A percentile compares a stretch with the other conserved stretches of the same genome.
Conservation (phyloP, 1,140 invertebrate genomes). For the Scaptomyza graminum region DNA sequence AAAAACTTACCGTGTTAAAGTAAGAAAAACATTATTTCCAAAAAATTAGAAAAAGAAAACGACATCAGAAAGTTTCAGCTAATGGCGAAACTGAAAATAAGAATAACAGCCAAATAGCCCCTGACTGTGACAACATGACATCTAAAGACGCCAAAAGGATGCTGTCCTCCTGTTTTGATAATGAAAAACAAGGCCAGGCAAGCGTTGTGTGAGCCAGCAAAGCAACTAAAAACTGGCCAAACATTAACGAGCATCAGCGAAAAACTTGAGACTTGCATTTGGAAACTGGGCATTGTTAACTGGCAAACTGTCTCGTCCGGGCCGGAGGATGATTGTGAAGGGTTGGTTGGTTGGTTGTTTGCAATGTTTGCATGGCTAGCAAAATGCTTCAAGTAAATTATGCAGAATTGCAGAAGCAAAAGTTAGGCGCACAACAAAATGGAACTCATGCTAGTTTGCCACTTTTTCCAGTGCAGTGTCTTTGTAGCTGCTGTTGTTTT, state of each 20-base stretch:
- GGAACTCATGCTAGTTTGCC: conserved; percentile 57
- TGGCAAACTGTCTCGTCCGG: conserved; percentile 24
- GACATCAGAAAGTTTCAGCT: conserved; percentile 32
- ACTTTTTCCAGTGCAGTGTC: conserved; percentile 41
- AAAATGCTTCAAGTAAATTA: conserved; percentile 76
- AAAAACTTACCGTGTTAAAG: conserved; percentile 48
- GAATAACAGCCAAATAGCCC: conserved; percentile 37
- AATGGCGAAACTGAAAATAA: conserved; percentile 67
- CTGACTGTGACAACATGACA: conserved; percentile 27
- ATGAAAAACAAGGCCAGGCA: conserved; percentile 41
- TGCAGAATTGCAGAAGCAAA: conserved; percentile 68
- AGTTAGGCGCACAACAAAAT: conserved; percentile 76
- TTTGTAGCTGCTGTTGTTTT: conserved; percentile 52
- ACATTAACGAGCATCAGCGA: conserved; percentile 79
- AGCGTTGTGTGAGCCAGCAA: background rate
- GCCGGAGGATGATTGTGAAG: background rate
- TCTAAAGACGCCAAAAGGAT: conserved; percentile 45
- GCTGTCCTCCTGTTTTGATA: conserved; percentile 51
- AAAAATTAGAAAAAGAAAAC: conserved; percentile 28
- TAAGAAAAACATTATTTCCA: conserved; percentile 26
- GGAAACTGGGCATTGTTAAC: conserved; percentile 39
- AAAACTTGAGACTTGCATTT: conserved; percentile 69
- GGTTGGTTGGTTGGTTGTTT: background rate
- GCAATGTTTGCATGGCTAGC: conserved; percentile 67
- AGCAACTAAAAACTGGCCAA: conserved; percentile 53